phyloP scores from a whole-genome alignment of 2,113 vertebrate genomes.

The Phocoena sinus region DNA sequence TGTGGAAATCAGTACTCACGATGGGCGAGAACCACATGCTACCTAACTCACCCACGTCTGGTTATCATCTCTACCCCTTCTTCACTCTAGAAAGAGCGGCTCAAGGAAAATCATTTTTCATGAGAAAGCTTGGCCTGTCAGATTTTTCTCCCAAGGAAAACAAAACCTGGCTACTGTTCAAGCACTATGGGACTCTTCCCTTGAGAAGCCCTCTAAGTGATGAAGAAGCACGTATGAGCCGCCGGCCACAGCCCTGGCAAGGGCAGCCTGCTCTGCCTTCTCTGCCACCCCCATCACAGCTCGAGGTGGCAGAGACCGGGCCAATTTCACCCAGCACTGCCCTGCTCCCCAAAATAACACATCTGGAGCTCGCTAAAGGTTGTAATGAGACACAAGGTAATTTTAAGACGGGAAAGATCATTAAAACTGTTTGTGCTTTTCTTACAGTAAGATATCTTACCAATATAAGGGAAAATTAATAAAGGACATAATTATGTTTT shows the following conservation, averaged over 20 bases:
- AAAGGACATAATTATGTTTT: background rate
- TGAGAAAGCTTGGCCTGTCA: background rate
- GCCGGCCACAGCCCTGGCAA: fast-evolving
- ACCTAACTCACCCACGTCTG: too few species aligned
- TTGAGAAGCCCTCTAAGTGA: too few species aligned
- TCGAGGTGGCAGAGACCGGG: fast-evolving
- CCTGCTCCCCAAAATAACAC: background rate
- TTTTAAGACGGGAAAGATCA: background rate
- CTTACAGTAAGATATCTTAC: background rate
- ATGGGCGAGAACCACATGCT: fast-evolving
- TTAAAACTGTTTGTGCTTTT: too few species aligned
- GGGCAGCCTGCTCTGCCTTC: background rate
- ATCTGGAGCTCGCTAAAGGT: fast-evolving
- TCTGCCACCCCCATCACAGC: background rate
- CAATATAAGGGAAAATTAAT: background rate
- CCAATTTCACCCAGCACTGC: background rate
- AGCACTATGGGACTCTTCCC: background rate
- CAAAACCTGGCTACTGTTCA: background rate
- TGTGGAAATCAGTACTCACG: fast-evolving
- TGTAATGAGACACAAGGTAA: too few species aligned
- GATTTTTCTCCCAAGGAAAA: background rate
- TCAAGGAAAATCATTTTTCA: background rate
- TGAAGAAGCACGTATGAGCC: fast-evolving
- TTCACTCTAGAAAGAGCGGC: background rate
- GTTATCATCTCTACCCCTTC: fast-evolving